A percentile compares a stretch with the other conserved stretches of the same genome.
These are phyloP conservation scores for Paradisaea rubra DNA, from an alignment of 2,113 vertebrate genomes.

Conservation along the genomic window DNA sequence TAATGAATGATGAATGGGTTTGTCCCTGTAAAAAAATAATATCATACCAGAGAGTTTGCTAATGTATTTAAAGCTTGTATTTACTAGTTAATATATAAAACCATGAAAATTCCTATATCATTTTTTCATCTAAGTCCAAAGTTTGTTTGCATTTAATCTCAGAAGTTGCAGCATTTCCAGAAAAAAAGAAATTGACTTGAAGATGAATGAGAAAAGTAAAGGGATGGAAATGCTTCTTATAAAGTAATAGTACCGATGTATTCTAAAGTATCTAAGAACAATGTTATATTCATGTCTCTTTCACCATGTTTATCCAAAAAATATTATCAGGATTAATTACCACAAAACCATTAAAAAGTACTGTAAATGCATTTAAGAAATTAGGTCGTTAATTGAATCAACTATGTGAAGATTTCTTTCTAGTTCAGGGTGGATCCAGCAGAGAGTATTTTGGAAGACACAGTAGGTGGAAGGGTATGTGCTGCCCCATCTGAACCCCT, in stretches of 20 bases:
- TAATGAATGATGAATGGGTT: not conserved
- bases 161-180: not conserved
- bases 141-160: not conserved
- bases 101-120: not conserved
- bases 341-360: not conserved
- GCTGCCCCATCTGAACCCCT: not conserved
- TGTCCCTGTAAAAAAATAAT: not conserved
- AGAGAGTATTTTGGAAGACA: not conserved
- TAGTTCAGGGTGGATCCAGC: not conserved
- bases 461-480: not conserved
- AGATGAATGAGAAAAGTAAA: not conserved
- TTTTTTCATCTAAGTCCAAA: not conserved
- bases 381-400: not conserved
- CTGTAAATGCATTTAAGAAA: not conserved
- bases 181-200: not conserved
- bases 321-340: not conserved
- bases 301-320: not conserved
- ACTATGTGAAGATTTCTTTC: not conserved
- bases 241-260: not conserved
- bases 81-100: not conserved
- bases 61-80: not conserved
- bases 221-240: not conserved
- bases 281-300: not conserved
- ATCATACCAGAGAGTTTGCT: not conserved
- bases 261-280: not conserved